These are phyloP conservation scores for Rhincodon typus DNA, from an alignment of 2,797 vertebrate species.

Conservation along the genomic window DNA sequence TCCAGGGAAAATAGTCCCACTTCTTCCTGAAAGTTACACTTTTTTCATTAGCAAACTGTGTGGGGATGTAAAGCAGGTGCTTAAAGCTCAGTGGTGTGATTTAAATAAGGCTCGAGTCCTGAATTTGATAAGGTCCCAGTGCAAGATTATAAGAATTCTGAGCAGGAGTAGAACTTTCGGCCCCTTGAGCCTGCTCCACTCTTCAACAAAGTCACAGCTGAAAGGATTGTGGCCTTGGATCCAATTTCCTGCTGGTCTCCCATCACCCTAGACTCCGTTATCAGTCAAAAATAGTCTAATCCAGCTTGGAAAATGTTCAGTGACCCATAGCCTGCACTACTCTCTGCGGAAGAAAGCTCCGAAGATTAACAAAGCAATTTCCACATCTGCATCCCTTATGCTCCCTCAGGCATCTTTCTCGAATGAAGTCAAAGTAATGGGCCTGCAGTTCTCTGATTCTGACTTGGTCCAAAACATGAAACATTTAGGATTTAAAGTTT, in stretches of 20 bases:
- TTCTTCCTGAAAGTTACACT: neutral
- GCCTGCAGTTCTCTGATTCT: neutral
- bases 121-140: neutral
- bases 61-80: neutral
- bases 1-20: too few species aligned
- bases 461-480: constrained; percentile 39
- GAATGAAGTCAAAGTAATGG: neutral
- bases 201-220: too few species aligned
- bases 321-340: neutral
- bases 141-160: too few species aligned
- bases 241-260: too few species aligned
- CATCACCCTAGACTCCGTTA: too few species aligned
- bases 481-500: constrained; percentile 38
- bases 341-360: neutral
- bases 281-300: neutral
- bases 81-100: neutral
- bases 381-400: neutral
- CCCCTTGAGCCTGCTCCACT: too few species aligned
- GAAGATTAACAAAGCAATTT: neutral
- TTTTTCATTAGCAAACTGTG: neutral
- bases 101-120: neutral
- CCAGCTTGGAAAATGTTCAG: neutral
- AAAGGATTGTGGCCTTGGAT: too few species aligned
- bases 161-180: too few species aligned
- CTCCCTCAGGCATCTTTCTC: neutral